These are phyloP conservation scores for Pedicia rivosa DNA, from an alignment of 2,888 invertebrate genomes.

Conservation along the genomic window DNA sequence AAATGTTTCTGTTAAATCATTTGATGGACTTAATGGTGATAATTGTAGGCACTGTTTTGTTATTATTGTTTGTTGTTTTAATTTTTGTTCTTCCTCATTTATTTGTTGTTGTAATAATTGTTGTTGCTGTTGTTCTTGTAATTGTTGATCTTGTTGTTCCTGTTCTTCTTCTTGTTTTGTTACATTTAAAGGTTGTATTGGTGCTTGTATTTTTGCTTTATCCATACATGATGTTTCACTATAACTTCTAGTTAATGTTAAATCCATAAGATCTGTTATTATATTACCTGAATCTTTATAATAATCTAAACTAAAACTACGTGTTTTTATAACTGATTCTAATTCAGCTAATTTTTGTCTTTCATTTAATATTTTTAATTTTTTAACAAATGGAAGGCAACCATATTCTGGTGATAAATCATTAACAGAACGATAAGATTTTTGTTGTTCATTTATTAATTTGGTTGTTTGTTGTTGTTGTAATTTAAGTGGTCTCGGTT, in stretches of 20 bases:
- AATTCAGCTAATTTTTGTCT: constrained; percentile 71
- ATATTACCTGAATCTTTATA: constrained; percentile 41
- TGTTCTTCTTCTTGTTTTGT: constrained; percentile 17
- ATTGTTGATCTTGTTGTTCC: constrained; percentile 17
- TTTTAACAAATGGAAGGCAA: constrained; percentile 74
- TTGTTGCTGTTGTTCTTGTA: constrained; percentile 19
- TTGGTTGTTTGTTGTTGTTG: neutral
- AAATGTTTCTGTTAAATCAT: constrained; percentile 70
- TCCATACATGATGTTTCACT: constrained; percentile 63
- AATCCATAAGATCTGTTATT: constrained; percentile 31
- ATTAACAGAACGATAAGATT: constrained; percentile 69
- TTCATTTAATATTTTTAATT: constrained; percentile 75
- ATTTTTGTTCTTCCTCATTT: no score
- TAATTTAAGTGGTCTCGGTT: neutral
- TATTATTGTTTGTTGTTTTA: constrained; percentile 21
- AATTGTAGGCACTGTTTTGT: constrained; percentile 20
- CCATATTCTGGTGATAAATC: constrained; percentile 78
- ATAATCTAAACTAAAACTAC: constrained; percentile 68
- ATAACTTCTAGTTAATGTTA: constrained; percentile 54
- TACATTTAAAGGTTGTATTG: constrained; percentile 9
- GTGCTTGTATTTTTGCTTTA: neutral
- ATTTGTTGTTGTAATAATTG: constrained; percentile 16
- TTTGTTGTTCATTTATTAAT: constrained; percentile 24
- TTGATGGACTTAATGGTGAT: constrained; percentile 40
- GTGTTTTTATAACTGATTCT: constrained; percentile 54